A percentile compares a stretch with the other conserved stretches of the same genome.
Evolutionary conservation across 2,888 invertebrate species (phyloP).

Genomic region (Yponomeuta evonymella): DNA sequence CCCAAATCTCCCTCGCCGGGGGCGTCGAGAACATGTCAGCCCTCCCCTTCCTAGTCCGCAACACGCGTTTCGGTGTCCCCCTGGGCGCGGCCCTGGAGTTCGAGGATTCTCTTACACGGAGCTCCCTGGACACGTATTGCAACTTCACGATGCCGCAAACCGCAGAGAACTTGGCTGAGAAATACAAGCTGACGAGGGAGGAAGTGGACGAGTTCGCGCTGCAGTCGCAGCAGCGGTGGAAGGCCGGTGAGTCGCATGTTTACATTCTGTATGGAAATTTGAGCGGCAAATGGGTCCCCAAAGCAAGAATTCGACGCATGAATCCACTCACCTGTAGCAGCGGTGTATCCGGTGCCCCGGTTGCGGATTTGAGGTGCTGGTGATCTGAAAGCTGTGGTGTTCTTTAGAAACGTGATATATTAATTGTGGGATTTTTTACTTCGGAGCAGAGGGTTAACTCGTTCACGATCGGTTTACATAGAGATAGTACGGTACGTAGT

Average conservation of each 20-base stretch:
- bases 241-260: constrained; percentile 76
- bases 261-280: not conserved
- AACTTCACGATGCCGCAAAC: constrained; percentile 96
- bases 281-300: not conserved
- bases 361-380: too few relatives aligned
- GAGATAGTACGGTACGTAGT: too few relatives aligned
- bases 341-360: too few relatives aligned
- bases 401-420: too few relatives aligned
- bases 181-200: constrained; percentile 85
- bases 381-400: too few relatives aligned
- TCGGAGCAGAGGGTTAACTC: too few relatives aligned
- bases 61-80: constrained; percentile 89
- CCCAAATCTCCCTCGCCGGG: constrained; percentile 91
- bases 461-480: too few relatives aligned
- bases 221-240: constrained; percentile 91
- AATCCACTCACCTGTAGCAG: too few relatives aligned
- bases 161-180: constrained; percentile 92
- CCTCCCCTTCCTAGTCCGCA: constrained; percentile 88
- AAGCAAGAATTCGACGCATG: not conserved
- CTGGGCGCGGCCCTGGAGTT: constrained; percentile 85
- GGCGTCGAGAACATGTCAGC: constrained; percentile 97
- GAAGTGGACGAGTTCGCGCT: constrained; percentile 91
- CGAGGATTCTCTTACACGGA: constrained; percentile 84
- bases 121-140: constrained; percentile 89
- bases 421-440: too few relatives aligned